Percentiles rank a stretch among this genome's conserved stretches.
Conservation (phyloP, 2,888 invertebrate genomes). For the Globia sparganii region DNA sequence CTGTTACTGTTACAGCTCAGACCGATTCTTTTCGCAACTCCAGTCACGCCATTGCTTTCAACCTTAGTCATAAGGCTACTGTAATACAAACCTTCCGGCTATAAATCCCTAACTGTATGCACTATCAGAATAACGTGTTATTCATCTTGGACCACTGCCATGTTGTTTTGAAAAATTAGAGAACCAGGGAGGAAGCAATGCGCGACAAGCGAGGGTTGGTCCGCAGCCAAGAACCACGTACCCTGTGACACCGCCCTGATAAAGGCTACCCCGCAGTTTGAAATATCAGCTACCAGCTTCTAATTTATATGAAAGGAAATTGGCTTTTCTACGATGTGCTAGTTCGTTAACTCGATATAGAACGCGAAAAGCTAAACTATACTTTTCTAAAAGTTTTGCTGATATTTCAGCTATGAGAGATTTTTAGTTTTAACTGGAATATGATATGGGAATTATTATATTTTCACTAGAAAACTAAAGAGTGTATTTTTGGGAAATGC, state of each 20-base stretch:
- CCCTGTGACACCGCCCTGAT: constrained; percentile 73
- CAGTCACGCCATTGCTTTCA: not conserved
- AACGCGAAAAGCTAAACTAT: constrained; percentile 35
- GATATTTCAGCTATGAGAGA: constrained; percentile 20
- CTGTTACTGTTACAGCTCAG: not conserved
- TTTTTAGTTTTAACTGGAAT: constrained; percentile 17
- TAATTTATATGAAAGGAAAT: constrained; percentile 69
- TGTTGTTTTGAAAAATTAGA: constrained; percentile 87
- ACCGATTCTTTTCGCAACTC: not conserved
- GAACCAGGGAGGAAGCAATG: constrained; percentile 68
- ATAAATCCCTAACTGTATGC: constrained; percentile 76
- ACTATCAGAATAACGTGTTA: constrained; percentile 79
- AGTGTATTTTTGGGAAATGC: not conserved
- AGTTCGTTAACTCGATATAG: constrained; percentile 61
- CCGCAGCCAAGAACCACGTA: constrained; percentile 78
- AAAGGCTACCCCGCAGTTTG: constrained; percentile 66
- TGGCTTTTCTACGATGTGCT: constrained; percentile 58
- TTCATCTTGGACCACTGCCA: constrained; percentile 83
- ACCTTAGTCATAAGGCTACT: not conserved
- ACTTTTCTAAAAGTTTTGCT: constrained; percentile 48
- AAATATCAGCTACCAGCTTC: constrained; percentile 65
- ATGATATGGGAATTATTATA: not conserved
- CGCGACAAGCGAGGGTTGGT: constrained; percentile 77
- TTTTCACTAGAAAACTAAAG: not conserved
- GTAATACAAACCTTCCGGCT: constrained; percentile 39